These are phyloP conservation scores for Pseudochromis fuscus DNA, from an alignment of 2,797 vertebrate genomes.

Conservation along the genomic window DNA sequence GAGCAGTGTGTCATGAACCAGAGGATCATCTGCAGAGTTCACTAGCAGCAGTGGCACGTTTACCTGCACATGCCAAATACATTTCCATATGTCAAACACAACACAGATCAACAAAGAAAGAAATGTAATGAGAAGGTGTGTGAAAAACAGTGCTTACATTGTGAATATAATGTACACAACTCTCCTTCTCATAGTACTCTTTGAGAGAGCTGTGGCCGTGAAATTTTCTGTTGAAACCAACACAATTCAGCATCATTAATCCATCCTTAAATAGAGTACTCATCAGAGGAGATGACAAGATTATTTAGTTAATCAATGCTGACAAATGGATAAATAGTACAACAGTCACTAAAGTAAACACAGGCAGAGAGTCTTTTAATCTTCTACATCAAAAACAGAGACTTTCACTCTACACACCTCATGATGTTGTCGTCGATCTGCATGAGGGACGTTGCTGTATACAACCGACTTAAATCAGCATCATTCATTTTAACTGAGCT, in stretches of 20 bases:
- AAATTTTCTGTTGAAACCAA: slow-evolving; percentile 89
- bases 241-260: background rate
- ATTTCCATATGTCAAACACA: slow-evolving; percentile 3
- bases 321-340: background rate
- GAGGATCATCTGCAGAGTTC: slow-evolving; percentile 95
- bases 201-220: slow-evolving; percentile 95
- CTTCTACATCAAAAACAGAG: background rate
- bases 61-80: slow-evolving; percentile 82
- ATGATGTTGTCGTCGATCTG: slow-evolving; percentile 99
- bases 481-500: slow-evolving; percentile 87
- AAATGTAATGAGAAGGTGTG: background rate
- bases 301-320: background rate
- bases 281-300: background rate
- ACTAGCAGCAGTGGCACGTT: slow-evolving; percentile 95
- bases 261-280: too few relatives aligned
- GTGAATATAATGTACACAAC: slow-evolving; percentile 96
- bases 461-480: slow-evolving; percentile 90
- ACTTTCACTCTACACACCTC: slow-evolving; percentile 85
- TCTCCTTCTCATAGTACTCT: slow-evolving; percentile 98
- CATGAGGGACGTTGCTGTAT: slow-evolving; percentile 97
- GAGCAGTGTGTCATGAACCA: slow-evolving; percentile 95
- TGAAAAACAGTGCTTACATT: slow-evolving; percentile 85
- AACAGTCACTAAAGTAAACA: too few relatives aligned
- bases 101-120: slow-evolving; percentile 14
- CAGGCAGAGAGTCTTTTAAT: too few relatives aligned